Percentiles rank a stretch among this genome's conserved stretches.
These are phyloP conservation scores for Limanda limanda DNA, from an alignment of 2,113 vertebrate species.

Conservation along the genomic window DNA sequence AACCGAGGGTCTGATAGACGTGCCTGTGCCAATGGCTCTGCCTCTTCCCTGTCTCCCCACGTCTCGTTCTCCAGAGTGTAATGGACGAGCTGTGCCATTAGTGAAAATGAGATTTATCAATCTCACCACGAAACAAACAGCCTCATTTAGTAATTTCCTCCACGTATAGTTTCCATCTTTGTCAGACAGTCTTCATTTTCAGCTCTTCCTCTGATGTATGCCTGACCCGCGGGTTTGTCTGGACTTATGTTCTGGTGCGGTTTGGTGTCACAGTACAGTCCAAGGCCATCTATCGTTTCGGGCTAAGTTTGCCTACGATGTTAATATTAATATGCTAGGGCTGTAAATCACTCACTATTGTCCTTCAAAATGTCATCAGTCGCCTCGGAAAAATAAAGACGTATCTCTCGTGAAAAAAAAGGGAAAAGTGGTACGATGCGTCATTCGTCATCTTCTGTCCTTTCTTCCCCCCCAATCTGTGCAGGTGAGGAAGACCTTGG, in stretches of 20 bases:
- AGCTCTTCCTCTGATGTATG: constrained; percentile 44
- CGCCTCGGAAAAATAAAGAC: not conserved
- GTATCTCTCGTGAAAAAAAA: not conserved
- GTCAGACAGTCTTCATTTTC: constrained; percentile 28
- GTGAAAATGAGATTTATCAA: constrained; percentile 57
- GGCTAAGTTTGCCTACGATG: constrained; percentile 20
- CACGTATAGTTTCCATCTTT: constrained; percentile 17
- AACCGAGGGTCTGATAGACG: constrained; percentile 23
- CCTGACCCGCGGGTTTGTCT: constrained; percentile 10
- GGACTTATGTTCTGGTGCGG: constrained; percentile 9
- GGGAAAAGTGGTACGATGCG: not conserved
- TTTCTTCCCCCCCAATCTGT: constrained; percentile 7
- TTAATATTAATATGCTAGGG: constrained; percentile 25
- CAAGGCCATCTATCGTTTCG: constrained; percentile 43
- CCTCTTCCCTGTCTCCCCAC: not conserved
- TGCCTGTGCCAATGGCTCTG: constrained; percentile 27
- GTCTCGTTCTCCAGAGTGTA: constrained; percentile 44
- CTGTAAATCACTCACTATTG: constrained; percentile 25
- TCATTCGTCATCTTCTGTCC: constrained; percentile 33
- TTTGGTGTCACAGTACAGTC: constrained; percentile 15
- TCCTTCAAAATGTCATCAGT: constrained; percentile 33
- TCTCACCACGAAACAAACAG: constrained; percentile 53
- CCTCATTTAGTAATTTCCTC: constrained; percentile 39
- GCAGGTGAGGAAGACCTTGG: constrained; percentile 96
- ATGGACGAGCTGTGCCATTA: constrained; percentile 56